Conservation (phyloP, 2,113 vertebrate genomes). For the Phocoena sinus region DNA sequence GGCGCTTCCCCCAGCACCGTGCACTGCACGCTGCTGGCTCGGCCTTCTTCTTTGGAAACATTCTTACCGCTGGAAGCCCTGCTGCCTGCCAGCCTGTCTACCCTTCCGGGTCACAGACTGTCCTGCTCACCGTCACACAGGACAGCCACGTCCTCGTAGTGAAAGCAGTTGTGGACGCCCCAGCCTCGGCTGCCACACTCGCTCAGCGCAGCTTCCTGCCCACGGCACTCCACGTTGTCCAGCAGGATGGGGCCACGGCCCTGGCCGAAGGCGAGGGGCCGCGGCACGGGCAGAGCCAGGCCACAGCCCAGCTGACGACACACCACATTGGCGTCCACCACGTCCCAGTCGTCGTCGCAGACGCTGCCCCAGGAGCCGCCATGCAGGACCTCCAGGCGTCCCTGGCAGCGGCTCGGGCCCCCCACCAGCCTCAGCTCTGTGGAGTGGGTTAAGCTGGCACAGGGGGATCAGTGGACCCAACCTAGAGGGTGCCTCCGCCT, state of each 20-base stretch:
- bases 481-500: accelerated
- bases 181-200: constrained; percentile 92
- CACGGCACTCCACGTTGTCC: constrained; percentile 95
- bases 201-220: constrained; percentile 86
- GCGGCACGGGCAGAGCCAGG: constrained; percentile 81
- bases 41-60: not conserved
- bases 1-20: not conserved
- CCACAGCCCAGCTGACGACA: constrained; percentile 93
- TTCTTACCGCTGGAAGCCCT: not conserved
- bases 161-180: constrained; percentile 98
- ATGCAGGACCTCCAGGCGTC: constrained; percentile 91
- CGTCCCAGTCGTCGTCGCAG: constrained; percentile 97
- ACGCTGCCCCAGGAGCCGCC: constrained; percentile 93
- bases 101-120: not conserved
- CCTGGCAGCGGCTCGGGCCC: constrained; percentile 88
- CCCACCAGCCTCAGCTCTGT: constrained; percentile 89
- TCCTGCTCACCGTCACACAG: constrained; percentile 87
- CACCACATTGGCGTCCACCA: constrained; percentile 94
- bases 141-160: constrained; percentile 95
- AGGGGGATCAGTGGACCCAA: not conserved
- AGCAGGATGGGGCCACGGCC: constrained; percentile 89
- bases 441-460: constrained; percentile 19
- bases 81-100: not conserved
- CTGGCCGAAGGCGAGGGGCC: constrained; percentile 89
- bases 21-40: not conserved